Percentiles rank a stretch among this genome's conserved stretches.
Conservation (phyloP, 2,113 vertebrate genomes). For the Herpailurus yagouaroundi region DNA sequence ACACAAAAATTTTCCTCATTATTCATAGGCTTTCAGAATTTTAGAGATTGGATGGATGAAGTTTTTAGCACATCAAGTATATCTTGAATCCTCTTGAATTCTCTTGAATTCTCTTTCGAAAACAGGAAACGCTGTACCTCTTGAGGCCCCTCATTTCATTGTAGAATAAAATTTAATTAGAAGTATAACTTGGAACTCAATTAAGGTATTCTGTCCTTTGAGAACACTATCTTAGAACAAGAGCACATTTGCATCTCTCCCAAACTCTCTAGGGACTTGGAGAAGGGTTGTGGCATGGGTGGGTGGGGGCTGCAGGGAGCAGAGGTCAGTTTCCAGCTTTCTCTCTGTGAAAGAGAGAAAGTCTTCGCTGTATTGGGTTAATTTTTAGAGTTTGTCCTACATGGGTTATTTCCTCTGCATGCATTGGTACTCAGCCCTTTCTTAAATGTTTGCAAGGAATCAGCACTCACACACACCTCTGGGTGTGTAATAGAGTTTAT, state of each 20-base stretch:
- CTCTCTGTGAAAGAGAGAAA: not conserved
- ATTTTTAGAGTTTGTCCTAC: not conserved
- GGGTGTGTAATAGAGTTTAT: not conserved
- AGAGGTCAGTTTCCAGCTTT: not conserved
- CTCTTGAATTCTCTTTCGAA: conserved; percentile 1
- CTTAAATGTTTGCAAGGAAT: not conserved
- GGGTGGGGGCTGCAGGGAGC: not conserved
- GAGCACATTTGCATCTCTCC: not conserved
- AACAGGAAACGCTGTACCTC: not conserved
- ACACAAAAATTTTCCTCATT: not conserved
- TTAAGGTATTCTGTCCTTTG: not conserved
- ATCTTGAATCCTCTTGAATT: not conserved
- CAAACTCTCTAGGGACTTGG: not conserved
- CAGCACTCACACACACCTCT: not conserved
- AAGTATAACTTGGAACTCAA: not conserved
- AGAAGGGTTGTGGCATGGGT: not conserved
- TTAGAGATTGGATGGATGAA: not conserved
- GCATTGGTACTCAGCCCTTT: not conserved
- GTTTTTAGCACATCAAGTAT: not conserved
- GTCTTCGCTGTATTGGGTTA: not conserved
- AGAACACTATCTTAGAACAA: not conserved
- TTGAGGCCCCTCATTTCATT: not conserved
- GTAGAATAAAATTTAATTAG: conserved; percentile 17
- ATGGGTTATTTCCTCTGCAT: not conserved
- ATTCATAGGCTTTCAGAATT: not conserved